Conservation (phyloP, 53 echinoderm and acorn worm genomes). For the Paracentrotus lividus region DNA sequence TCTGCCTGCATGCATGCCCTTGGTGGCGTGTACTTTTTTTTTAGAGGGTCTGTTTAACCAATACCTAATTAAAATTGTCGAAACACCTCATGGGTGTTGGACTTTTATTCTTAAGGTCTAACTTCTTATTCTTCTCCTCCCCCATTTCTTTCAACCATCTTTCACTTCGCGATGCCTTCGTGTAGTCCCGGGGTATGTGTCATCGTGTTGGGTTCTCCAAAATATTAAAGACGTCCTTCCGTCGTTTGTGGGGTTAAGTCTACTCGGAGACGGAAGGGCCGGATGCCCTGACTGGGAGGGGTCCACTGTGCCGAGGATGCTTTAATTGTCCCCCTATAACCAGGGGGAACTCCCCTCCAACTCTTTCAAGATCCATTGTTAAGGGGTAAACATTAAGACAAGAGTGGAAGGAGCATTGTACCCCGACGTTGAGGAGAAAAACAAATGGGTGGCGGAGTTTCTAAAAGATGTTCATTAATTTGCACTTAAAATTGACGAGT, state of each 20-base stretch:
- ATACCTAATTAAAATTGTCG: constrained; percentile 64
- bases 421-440: constrained; percentile 27
- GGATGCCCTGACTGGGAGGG: constrained; percentile 60
- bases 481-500: constrained; percentile 68
- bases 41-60: constrained; percentile 52
- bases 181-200: constrained; percentile 67
- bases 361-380: constrained; percentile 63
- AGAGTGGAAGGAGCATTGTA: constrained; percentile 10
- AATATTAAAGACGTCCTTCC: constrained; percentile 68
- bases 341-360: constrained; percentile 69
- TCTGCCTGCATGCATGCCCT: background rate
- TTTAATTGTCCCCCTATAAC: constrained; percentile 53
- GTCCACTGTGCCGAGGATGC: constrained; percentile 55
- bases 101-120: background rate
- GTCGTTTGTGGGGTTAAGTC: constrained; percentile 54
- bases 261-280: constrained; percentile 47
- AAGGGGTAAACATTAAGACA: constrained; percentile 8
- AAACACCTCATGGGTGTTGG: constrained; percentile 38
- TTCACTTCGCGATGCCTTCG: constrained; percentile 45
- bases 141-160: constrained; percentile 45
- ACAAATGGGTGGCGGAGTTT: constrained; percentile 56
- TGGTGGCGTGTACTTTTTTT: constrained; percentile 46
- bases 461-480: constrained; percentile 69
- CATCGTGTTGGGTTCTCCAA: constrained; percentile 65
- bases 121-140: background rate